phyloP scores from a whole-genome alignment of 2,888 invertebrate genomes.

The Pristionchus exspectatus region DNA sequence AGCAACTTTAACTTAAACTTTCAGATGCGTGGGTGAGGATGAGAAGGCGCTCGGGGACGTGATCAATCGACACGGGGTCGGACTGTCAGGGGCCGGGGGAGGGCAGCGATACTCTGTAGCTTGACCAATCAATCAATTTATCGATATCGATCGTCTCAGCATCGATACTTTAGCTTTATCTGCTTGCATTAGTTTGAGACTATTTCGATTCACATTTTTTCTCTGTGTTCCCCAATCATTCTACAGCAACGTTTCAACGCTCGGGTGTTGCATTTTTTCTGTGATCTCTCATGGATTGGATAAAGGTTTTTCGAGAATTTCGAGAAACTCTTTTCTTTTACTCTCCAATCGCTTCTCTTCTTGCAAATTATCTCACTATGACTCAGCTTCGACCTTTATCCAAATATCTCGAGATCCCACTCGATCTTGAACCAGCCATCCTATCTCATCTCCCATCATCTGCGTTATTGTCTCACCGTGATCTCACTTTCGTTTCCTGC shows the following conservation, averaged over 20 bases:
- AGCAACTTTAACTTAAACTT: no score
- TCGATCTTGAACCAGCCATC: slow-evolving; percentile 8
- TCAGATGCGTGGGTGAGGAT: slow-evolving; percentile 24
- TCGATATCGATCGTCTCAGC: background rate
- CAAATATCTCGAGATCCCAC: background rate
- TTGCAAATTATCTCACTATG: background rate
- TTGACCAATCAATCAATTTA: slow-evolving; percentile 12
- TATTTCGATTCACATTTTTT: background rate
- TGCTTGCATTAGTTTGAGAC: background rate
- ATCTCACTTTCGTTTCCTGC: background rate
- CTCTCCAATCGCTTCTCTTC: background rate
- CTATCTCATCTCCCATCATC: background rate
- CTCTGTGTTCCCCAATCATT: background rate
- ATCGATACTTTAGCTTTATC: background rate
- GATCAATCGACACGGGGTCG: slow-evolving; percentile 46
- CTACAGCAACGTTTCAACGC: background rate
- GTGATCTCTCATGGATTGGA: background rate
- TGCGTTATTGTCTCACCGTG: background rate
- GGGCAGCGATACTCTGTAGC: slow-evolving; percentile 52
- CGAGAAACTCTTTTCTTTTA: background rate
- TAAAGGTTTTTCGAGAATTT: background rate
- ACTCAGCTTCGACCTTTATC: background rate
- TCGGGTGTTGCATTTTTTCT: background rate
- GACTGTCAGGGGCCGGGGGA: slow-evolving; percentile 30
- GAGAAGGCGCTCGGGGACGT: slow-evolving; percentile 46